Percentiles rank a stretch among this genome's conserved stretches.
phyloP scores from a whole-genome alignment of 2,113 vertebrate genomes.

The Caloenas nicobarica region DNA sequence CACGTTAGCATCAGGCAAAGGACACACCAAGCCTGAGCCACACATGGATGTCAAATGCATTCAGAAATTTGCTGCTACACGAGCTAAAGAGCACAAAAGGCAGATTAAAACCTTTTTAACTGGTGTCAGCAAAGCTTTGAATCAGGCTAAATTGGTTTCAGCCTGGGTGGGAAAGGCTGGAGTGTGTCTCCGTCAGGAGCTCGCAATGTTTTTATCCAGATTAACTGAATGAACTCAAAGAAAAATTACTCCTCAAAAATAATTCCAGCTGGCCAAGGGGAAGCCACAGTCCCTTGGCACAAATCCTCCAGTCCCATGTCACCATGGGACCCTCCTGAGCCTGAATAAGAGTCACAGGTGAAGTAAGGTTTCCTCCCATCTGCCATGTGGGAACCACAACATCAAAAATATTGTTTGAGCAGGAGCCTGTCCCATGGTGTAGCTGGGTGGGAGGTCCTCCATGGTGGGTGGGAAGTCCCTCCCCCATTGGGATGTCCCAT shows the following conservation, averaged over 20 bases:
- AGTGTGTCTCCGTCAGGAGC: not conserved
- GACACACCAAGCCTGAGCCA: not conserved
- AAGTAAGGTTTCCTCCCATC: not conserved
- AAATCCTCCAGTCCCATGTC: not conserved
- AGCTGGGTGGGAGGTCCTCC: not conserved
- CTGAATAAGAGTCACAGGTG: fast-evolving
- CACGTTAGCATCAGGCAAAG: not conserved
- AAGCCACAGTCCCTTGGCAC: not conserved
- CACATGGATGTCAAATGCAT: fast-evolving
- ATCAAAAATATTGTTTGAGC: not conserved
- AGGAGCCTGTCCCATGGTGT: fast-evolving
- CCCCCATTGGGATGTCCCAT: not conserved
- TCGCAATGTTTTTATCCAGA: not conserved
- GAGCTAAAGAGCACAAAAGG: not conserved
- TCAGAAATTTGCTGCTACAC: not conserved
- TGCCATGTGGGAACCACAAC: not conserved
- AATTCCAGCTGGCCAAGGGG: not conserved
- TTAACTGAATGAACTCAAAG: not conserved
- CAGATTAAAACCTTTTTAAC: constrained; percentile 35
- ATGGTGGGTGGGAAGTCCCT: not conserved
- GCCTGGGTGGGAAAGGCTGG: not conserved
- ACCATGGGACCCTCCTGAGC: not conserved
- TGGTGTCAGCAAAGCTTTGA: constrained; percentile 30
- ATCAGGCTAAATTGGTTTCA: constrained; percentile 34
- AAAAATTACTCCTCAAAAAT: not conserved